Conservation (phyloP, 2,113 vertebrate species). For the Lampris megalopsis region DNA sequence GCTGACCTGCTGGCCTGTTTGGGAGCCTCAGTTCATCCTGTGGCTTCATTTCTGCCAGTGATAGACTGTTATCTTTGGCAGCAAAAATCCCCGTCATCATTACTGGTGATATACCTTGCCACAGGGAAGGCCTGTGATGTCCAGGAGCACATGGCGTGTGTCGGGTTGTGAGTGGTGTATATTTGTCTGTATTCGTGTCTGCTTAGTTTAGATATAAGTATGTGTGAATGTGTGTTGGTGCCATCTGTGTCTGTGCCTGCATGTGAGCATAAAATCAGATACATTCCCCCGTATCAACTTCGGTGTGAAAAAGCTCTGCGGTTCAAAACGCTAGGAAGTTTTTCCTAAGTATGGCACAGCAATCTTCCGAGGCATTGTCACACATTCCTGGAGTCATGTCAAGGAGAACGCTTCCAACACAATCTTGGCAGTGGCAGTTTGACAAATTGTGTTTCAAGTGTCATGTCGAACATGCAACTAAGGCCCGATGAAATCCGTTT, state of each 20-base stretch:
- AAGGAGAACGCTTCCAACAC: too few species aligned
- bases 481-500: too few species aligned
- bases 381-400: too few species aligned
- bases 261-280: neutral
- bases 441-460: too few species aligned
- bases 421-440: too few species aligned
- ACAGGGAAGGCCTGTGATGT: neutral
- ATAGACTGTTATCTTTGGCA: neutral
- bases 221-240: conserved; percentile 19
- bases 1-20: neutral
- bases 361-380: too few species aligned
- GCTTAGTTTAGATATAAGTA: neutral
- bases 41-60: neutral
- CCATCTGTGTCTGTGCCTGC: neutral
- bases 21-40: neutral
- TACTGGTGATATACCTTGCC: conserved; percentile 5
- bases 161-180: neutral
- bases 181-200: neutral
- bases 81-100: neutral
- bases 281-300: neutral
- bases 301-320: neutral
- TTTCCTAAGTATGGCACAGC: too few species aligned
- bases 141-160: neutral
- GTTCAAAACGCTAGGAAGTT: too few species aligned
- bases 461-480: too few species aligned